Percentiles rank a stretch among this genome's conserved stretches.
Conservation (phyloP, 1,140 invertebrate species). For the Camponotus pennsylvanicus region DNA sequence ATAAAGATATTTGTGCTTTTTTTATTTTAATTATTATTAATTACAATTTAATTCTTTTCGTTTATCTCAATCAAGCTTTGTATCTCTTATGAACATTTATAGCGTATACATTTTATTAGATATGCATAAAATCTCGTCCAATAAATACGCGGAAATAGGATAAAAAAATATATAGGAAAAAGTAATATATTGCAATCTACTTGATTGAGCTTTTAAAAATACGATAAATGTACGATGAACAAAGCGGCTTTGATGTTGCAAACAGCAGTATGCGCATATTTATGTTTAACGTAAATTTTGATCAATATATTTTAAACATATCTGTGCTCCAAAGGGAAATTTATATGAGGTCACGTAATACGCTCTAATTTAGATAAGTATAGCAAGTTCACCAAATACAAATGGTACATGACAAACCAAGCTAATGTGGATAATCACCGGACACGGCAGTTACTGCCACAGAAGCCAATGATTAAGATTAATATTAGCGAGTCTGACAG, state of each 20-base stretch:
- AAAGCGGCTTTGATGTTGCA: constrained; percentile 24
- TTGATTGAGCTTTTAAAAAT: constrained; percentile 55
- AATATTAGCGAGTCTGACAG: constrained; percentile 63
- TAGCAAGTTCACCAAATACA: constrained; percentile 47
- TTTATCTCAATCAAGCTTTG: neutral
- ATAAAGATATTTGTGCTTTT: neutral
- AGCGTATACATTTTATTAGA: neutral
- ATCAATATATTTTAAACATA: constrained; percentile 36
- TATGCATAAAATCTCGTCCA: constrained; percentile 12
- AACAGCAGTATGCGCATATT: neutral
- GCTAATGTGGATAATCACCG: constrained; percentile 63
- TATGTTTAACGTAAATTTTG: neutral
- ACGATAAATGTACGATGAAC: constrained; percentile 30
- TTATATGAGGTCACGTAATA: constrained; percentile 13
- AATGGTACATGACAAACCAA: constrained; percentile 55
- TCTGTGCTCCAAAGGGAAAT: neutral
- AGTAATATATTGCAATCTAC: constrained; percentile 30
- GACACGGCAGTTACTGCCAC: constrained; percentile 57
- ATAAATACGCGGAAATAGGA: constrained; percentile 14
- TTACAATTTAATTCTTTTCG: neutral
- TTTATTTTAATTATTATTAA: neutral
- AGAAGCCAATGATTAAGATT: constrained; percentile 64
- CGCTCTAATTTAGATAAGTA: constrained; percentile 40
- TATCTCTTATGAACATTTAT: neutral
- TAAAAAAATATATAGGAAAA: constrained; percentile 8